These are phyloP conservation scores for Drosophila biarmipes DNA, from an alignment of 1,140 invertebrate genomes.

Conservation along the genomic window DNA sequence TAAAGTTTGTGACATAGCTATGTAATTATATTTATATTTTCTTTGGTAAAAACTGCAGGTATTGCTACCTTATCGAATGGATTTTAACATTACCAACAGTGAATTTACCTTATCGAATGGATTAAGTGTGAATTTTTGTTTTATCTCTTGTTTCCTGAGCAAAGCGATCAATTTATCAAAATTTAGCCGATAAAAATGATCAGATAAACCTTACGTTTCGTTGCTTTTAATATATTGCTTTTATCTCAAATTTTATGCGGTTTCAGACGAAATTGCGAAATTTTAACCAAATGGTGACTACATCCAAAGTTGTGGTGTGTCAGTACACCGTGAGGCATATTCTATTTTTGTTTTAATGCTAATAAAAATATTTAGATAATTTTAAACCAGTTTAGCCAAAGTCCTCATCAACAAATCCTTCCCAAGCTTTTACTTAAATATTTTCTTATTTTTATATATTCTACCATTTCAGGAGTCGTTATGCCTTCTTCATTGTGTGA, in stretches of 20 bases:
- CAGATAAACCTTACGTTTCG: no score
- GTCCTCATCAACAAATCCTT: not conserved
- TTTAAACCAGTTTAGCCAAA: not conserved
- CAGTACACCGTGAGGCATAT: not conserved
- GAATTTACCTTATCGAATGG: no score
- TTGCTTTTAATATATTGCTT: no score
- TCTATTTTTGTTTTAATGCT: not conserved
- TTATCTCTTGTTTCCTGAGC: no score
- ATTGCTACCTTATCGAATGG: no score
- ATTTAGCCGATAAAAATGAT: no score
- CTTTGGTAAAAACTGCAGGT: not conserved
- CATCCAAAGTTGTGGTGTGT: not conserved
- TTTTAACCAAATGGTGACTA: no score
- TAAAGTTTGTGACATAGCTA: not conserved
- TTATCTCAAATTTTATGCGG: no score
- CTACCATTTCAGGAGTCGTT: conserved; percentile 56
- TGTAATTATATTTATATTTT: not conserved
- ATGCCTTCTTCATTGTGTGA: conserved; percentile 71
- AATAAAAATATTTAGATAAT: not conserved
- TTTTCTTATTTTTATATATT: conserved; percentile 27
- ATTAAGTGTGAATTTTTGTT: no score
- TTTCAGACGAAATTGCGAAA: no score
- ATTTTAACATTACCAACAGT: no score
- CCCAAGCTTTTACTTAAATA: not conserved
- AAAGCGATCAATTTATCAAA: no score